Evolutionary conservation across 2,113 vertebrate species (phyloP).

Genomic region (Natator depressus): DNA sequence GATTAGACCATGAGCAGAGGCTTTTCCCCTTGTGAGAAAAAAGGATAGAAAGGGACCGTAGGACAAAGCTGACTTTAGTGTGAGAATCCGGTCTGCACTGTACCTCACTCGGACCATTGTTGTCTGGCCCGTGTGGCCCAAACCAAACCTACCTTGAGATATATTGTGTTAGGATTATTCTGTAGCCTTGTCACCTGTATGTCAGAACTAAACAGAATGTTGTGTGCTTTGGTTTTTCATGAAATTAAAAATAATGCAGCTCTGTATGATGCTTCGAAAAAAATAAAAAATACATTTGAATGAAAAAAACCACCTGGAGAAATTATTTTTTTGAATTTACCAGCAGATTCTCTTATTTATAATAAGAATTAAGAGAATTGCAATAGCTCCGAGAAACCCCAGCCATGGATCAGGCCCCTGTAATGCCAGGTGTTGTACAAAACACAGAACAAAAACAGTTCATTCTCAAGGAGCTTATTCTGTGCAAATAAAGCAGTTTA

Average conservation of each 20-base stretch:
- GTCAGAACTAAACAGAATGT: background rate
- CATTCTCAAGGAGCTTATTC: background rate
- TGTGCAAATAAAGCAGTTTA: background rate
- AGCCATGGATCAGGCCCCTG: background rate
- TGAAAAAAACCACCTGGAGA: background rate
- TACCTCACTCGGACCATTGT: rapidly evolving
- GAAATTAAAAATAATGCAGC: background rate
- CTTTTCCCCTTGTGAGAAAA: background rate
- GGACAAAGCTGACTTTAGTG: background rate
- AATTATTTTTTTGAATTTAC: background rate
- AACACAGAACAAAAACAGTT: background rate
- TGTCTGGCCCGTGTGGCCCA: background rate
- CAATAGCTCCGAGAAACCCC: background rate
- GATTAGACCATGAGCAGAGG: background rate
- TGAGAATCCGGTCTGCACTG: rapidly evolving
- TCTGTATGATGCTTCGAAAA: slow-evolving; percentile 61
- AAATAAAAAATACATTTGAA: background rate
- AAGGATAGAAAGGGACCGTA: rapidly evolving
- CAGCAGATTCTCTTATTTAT: background rate
- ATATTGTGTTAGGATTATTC: background rate
- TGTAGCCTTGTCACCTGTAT: background rate
- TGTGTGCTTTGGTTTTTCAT: background rate
- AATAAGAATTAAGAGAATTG: background rate
- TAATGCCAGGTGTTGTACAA: background rate
- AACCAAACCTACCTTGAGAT: background rate